These are phyloP conservation scores for Coelopa pilipes DNA, from an alignment of 2,888 invertebrate genomes.

Conservation along the genomic window DNA sequence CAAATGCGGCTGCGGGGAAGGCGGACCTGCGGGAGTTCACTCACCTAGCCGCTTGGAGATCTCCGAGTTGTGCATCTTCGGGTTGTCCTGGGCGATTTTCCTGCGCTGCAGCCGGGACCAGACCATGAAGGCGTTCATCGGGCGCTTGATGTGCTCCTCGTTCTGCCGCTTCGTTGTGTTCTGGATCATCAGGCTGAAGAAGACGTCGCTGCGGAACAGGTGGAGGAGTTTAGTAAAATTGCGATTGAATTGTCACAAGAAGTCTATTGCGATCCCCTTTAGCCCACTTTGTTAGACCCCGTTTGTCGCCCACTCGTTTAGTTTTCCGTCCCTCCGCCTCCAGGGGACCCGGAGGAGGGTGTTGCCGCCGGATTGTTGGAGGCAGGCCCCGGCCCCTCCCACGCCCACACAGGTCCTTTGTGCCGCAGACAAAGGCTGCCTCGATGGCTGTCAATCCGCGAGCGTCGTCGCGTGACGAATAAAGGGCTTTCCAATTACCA, in stretches of 20 bases:
- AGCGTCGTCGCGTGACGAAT: not conserved
- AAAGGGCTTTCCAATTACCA: constrained; percentile 23
- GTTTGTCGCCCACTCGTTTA: not conserved
- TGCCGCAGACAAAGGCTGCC: constrained; percentile 15
- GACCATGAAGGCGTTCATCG: constrained; percentile 99
- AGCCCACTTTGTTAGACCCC: no score
- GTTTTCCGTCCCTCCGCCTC: no score
- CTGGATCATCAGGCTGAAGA: constrained; percentile 67
- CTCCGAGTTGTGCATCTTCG: constrained; percentile 98
- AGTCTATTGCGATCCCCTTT: no score
- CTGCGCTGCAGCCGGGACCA: constrained; percentile 93
- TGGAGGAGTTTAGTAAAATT: no score
- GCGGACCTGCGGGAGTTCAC: constrained; percentile 54
- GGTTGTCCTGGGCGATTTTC: constrained; percentile 97
- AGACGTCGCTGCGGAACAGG: constrained; percentile 59
- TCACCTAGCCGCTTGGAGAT: constrained; percentile 92
- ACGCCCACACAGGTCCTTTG: not conserved
- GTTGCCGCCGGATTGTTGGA: no score
- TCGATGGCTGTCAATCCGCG: constrained; percentile 3
- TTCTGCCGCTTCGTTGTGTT: constrained; percentile 70
- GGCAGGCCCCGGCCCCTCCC: no score
- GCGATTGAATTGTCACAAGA: no score
- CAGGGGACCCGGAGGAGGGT: no score
- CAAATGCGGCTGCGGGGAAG: not conserved
- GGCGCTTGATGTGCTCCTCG: constrained; percentile 92